Conservation (phyloP, 2,888 invertebrate genomes). For the Xiphydria camelus region DNA sequence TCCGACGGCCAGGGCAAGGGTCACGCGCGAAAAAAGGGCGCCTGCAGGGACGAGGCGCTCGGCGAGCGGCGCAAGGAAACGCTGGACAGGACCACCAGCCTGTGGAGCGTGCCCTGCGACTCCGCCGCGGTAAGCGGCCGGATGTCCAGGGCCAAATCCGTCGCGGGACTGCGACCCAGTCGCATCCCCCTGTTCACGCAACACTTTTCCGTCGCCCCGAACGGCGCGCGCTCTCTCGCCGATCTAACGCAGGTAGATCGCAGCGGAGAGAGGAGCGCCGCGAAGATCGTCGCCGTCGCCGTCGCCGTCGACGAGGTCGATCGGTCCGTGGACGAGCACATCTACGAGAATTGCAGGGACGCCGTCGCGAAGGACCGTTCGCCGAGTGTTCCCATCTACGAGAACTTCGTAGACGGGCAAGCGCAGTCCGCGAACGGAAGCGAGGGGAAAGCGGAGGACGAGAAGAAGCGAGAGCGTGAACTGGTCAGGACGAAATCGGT, state of each 20-base stretch:
- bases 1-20: slow-evolving; percentile 1
- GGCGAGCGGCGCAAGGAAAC: slow-evolving; percentile 7
- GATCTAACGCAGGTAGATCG: slow-evolving; percentile 53
- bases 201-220: slow-evolving; percentile 24
- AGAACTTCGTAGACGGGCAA: slow-evolving; percentile 28
- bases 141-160: slow-evolving; percentile 32
- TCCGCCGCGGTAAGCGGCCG: slow-evolving; percentile 14
- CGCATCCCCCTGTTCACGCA: slow-evolving; percentile 50
- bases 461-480: slow-evolving; percentile 46
- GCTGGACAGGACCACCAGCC: slow-evolving; percentile 29
- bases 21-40: slow-evolving; percentile 8
- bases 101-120: slow-evolving; percentile 18
- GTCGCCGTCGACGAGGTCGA: slow-evolving; percentile 44
- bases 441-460: slow-evolving; percentile 19
- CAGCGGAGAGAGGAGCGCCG: slow-evolving; percentile 32
- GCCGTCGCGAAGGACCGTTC: slow-evolving; percentile 39
- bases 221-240: slow-evolving; percentile 49
- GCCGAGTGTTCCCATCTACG: slow-evolving; percentile 33
- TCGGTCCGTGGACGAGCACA: slow-evolving; percentile 43
- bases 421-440: slow-evolving; percentile 3
- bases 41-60: slow-evolving; percentile 9
- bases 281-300: too few species aligned
- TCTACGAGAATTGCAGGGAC: slow-evolving; percentile 47
- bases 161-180: slow-evolving; percentile 41
- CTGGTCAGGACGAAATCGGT: slow-evolving; percentile 37